Base-by-base conservation (phyloP, 1,140 invertebrate genomes). In the Diachasmimorpha longicaudata region DNA sequence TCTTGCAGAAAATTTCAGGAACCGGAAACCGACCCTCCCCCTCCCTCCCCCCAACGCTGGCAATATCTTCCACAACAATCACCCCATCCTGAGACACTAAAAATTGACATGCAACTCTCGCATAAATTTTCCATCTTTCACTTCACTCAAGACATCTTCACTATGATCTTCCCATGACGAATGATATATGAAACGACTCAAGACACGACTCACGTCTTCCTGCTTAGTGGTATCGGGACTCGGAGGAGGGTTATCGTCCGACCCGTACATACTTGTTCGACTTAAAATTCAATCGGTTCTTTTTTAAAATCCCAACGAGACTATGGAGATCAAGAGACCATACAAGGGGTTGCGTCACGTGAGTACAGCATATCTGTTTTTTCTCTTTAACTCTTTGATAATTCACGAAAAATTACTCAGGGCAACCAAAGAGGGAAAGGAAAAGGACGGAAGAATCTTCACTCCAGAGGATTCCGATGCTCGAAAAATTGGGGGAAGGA, bases 291-390 rank as follows among this genome's bases (percentile, higher is more conserved):
- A 67, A 36, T 25, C 67, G 14, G 48, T 72, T 71, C 72, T 78
- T 81, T 69, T 67, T 31, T 75, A 80, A 78, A 81, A 73, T 70
- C 75, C 78, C 13, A 67, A 79, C 78, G 68, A 78, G 79, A 78
- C 73, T 75, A 79, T 79, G 46, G 70, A 66, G 48, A 81, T 79
- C 76, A 78, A 77, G 83, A 85, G 79, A 81, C 83, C 83, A 82
- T 85, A 85, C 71, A 85, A 85, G 71, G 58, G 73, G 72, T 37
- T 39, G 23, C 58, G 58, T 85, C 83, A 83, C 80, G 82, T 83
- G 80, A 83, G 75, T 58, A 81, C 71, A 75, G 79, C 67, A 85
- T 85, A 68, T 70, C 55, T 39, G 66, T 73, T 52, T 77, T 46
- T 66, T 76, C 63, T 42, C 44, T 70, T 66, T 25, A 16, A 10